Base-by-base conservation (phyloP, 2,113 vertebrate genomes). In the Oriolus oriolus region DNA sequence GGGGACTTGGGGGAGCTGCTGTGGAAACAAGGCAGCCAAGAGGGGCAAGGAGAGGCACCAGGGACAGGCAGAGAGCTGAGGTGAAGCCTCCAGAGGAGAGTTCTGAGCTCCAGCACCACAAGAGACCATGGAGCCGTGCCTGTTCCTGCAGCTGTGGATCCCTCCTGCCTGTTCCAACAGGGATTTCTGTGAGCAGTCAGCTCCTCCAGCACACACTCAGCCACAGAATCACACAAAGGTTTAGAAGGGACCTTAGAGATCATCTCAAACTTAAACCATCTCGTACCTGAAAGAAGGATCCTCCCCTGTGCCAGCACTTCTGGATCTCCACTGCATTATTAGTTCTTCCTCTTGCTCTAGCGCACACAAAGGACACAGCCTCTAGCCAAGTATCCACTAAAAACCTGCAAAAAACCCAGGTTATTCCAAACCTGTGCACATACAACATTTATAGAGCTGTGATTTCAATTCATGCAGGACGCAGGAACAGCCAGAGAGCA, bases 401-500 rank as follows among this genome's bases (percentile, higher is more conserved):
- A 80, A 87, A 35, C 71, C 84, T 57, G 7, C 57, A 21, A 10
- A 61, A 66, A 27, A 50, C 33, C 49, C 35, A 65, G 59, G 37
- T 76, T 53, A 19, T 37, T 49, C 42, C 84, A 65, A 69, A 27
- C 26, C 80, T n/a, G 20, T 2, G 2, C 1, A 37, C 30, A 14
- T 7, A 11, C 14, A 74, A 10, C 52, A 9, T 2, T 71, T 20
- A 2, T 0, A 12, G 79, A 11, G 10, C 31, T 7, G 17, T 2
- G 11, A 64, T n/a, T 39, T 16, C n/a, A 12, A 3, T 13, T 9
- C 26, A 3, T 7, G 33, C 44, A 9, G 30, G 2, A 7, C 3
- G 6, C 26, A 23, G 21, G 59, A 41, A 6, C 0, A 28, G 39
- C 8, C 3, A 6, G 33, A 23, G 44, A 35, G 21, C 31, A 6